phyloP scores from a whole-genome alignment of 1,140 invertebrate genomes.

The Micrasema minimum region DNA sequence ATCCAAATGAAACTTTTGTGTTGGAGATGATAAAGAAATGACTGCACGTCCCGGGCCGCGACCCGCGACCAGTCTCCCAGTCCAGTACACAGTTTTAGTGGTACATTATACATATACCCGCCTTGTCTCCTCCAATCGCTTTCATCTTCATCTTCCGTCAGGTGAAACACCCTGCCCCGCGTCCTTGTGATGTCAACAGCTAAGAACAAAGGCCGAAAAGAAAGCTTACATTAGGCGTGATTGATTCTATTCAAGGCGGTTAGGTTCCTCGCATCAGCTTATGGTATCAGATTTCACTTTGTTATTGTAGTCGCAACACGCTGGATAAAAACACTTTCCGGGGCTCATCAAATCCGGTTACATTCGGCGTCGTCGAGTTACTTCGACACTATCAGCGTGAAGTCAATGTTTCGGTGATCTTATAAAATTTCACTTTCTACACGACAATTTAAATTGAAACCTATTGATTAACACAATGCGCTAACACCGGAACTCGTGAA shows the following conservation, averaged over 20 bases:
- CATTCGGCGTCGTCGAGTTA: neutral
- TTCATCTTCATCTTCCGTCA: conserved; percentile 20
- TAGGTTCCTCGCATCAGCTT: conserved; percentile 16
- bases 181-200: conserved; percentile 39
- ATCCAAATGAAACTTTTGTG: conserved; percentile 32
- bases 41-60: conserved; percentile 20
- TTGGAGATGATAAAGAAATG: conserved; percentile 29
- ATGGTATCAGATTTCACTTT: conserved; percentile 33
- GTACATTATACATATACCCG: too few species aligned
- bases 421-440: too few species aligned
- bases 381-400: too few species aligned
- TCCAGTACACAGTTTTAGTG: too few species aligned
- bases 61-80: neutral
- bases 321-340: conserved; percentile 20
- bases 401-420: too few species aligned
- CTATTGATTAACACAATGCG: too few species aligned
- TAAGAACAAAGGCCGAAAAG: conserved; percentile 39
- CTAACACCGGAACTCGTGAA: too few species aligned
- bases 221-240: conserved; percentile 38
- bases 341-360: conserved; percentile 31
- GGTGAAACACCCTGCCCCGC: conserved; percentile 23
- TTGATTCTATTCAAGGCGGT: conserved; percentile 38
- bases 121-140: conserved; percentile 16
- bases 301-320: conserved; percentile 22
- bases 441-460: too few species aligned